A percentile compares a stretch with the other conserved stretches of the same genome.
Conservation (phyloP, 2,888 invertebrate genomes). For the Lacanobia wlatinum region DNA sequence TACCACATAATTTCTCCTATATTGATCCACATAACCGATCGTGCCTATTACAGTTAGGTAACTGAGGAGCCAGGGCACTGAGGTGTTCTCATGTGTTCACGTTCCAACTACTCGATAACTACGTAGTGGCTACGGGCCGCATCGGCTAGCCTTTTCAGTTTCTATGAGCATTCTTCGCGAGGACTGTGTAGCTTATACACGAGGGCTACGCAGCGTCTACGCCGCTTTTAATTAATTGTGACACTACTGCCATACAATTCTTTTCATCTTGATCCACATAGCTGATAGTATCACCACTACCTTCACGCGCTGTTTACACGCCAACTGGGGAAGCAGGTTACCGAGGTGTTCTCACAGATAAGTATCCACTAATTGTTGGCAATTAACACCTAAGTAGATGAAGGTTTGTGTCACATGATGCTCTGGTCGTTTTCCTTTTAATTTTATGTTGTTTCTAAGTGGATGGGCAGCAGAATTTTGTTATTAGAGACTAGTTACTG, state of each 20-base stretch:
- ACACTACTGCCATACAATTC: background rate
- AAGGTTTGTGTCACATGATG: conserved; percentile 41
- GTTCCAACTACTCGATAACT: background rate
- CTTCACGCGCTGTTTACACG: conserved; percentile 52
- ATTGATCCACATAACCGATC: no score
- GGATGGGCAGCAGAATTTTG: background rate
- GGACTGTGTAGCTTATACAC: background rate
- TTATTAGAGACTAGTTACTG: no score
- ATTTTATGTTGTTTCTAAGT: background rate
- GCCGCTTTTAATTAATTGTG: no score
- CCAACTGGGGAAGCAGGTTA: conserved; percentile 56
- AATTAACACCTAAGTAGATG: conserved; percentile 28
- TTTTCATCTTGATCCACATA: conserved; percentile 1
- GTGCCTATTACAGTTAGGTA: no score
- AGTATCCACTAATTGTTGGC: conserved; percentile 40
- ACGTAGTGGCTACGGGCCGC: no score
- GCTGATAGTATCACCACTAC: conserved; percentile 24
- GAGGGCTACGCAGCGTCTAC: background rate
- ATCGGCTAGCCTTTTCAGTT: no score
- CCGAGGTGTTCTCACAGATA: conserved; percentile 42
- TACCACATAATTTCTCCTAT: no score
- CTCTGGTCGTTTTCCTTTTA: background rate
- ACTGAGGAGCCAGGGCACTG: background rate
- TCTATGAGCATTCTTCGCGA: background rate
- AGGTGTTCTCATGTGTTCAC: background rate